These are phyloP conservation scores for Lottia gigantea DNA, from an alignment of 2,888 invertebrate species.

Conservation along the genomic window DNA sequence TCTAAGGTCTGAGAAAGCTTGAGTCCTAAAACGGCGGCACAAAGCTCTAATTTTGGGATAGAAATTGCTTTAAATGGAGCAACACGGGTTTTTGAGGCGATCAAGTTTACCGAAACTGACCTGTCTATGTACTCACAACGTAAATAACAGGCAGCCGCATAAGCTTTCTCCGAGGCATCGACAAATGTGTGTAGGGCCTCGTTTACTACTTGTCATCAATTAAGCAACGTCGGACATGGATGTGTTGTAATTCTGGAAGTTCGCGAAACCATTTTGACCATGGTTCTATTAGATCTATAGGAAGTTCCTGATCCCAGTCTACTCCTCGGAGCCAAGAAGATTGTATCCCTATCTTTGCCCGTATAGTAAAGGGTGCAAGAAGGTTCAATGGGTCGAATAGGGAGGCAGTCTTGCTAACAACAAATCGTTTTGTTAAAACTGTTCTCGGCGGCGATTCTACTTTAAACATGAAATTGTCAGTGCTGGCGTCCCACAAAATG, in stretches of 20 bases:
- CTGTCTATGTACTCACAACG: not conserved
- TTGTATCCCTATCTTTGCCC: not conserved
- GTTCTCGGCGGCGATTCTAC: not conserved
- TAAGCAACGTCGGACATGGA: not conserved
- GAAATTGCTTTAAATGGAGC: not conserved
- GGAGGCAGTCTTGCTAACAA: not conserved
- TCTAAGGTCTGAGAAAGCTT: too few species aligned
- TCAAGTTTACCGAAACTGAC: not conserved
- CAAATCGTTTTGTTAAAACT: not conserved
- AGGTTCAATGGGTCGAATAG: not conserved
- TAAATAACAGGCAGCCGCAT: not conserved
- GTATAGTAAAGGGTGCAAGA: not conserved
- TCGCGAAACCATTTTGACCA: not conserved
- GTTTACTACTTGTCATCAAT: not conserved
- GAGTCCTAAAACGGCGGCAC: not conserved
- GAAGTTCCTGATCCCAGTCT: conserved; percentile 1
- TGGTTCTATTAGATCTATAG: not conserved
- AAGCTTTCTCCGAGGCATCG: not conserved
- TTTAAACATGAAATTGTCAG: not conserved
- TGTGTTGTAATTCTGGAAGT: not conserved
- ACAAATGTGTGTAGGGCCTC: not conserved
- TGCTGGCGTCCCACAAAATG: not conserved
- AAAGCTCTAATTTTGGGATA: conserved; percentile 8
- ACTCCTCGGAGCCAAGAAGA: not conserved
- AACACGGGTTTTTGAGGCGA: not conserved